Evolutionary conservation across 2,113 vertebrate genomes (phyloP), one percentile per base, ranked within the genome.

Genomic region (Embiotoca jacksoni): DNA sequence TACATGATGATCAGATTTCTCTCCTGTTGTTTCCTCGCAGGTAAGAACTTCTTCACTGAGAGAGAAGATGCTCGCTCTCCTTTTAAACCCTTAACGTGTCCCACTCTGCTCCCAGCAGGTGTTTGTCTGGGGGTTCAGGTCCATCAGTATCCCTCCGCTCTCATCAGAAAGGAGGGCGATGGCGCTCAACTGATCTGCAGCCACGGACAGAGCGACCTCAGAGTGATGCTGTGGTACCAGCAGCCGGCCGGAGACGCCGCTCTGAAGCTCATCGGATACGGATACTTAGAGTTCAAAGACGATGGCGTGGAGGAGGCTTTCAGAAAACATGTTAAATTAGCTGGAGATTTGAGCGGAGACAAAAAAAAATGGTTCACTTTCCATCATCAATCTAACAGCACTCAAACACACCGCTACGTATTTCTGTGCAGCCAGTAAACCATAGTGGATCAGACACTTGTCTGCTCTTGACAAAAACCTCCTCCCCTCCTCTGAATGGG

Each of bases 201-300:
- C 0, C 91, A 92, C 11, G 44, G 31, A 6, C 8, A 54, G 30
- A 1, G 4, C 0, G 55, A 79, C 23, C 80, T 62, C 57, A 77
- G 69, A 7, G 16, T 72, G 49, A 91, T 92, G 67, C 70, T 89
- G 47, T 91, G 91, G 91, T 92, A 91, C 85, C 85, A 83, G 56
- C 36, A n/a, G 33, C 4, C 15, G 5, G 46, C 13, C 0, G 53
- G 63, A 49, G 59, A 84, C 41, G 46, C 1, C 0, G 64, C 75
- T 16, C 52, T 85, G 37, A 72, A 64, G 35, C 80, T 81, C 0
- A 14, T 86, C 7, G 76, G 71, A 75, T 62, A 60, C 8, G 84
- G 75, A 65, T 73, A 77, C 7, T 11, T n/a, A 11, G 2, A 37
- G 15, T 80, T 80, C 67, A 53, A 0, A 0, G 64, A 66, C 1